These are phyloP conservation scores for Papio anubis DNA, from an alignment of 2,113 vertebrate genomes.

Conservation along the genomic window DNA sequence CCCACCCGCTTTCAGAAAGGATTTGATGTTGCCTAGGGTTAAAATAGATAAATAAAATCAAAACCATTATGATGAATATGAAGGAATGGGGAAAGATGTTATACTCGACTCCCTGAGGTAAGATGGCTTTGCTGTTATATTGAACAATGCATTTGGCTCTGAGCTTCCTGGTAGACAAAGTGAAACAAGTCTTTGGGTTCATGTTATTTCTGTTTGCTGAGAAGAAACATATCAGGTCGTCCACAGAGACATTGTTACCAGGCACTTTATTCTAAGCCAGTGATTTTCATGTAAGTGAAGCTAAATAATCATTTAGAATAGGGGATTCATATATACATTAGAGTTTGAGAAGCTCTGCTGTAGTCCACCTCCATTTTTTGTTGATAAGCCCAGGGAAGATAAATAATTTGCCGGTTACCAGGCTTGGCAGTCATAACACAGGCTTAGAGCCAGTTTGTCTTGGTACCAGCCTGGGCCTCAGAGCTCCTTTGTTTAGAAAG, in stretches of 20 bases:
- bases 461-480: neutral
- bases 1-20: neutral
- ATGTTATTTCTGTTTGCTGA: slow-evolving; percentile 29
- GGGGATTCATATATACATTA: neutral
- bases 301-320: neutral
- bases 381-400: neutral
- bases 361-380: neutral
- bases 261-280: neutral
- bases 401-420: neutral
- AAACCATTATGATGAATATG: neutral
- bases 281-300: neutral
- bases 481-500: neutral
- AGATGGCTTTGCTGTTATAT: neutral
- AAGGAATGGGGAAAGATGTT: neutral
- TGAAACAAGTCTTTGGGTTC: neutral
- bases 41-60: slow-evolving; percentile 43
- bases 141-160: slow-evolving; percentile 1
- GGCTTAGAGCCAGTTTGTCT: neutral
- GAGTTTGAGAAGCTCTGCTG: neutral
- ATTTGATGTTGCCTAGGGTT: neutral
- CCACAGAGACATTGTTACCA: neutral
- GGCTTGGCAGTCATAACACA: neutral
- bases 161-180: neutral
- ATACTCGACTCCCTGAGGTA: neutral
- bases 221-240: neutral